Conservation (phyloP, 1,140 invertebrate genomes). For the Drosophila miranda region DNA sequence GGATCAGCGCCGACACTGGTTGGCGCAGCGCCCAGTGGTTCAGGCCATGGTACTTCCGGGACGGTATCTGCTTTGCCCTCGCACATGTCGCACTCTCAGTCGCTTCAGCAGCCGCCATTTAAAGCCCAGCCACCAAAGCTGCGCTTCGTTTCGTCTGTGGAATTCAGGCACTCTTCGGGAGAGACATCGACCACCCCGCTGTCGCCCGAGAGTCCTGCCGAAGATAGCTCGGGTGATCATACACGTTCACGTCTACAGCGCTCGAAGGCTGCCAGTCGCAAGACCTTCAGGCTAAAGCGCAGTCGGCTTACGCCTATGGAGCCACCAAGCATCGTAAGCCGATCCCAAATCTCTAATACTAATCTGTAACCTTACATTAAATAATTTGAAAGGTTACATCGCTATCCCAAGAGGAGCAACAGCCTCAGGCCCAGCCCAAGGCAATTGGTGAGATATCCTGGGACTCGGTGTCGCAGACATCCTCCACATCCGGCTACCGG, state of each 20-base stretch:
- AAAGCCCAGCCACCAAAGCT: constrained; percentile 86
- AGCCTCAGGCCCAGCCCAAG: constrained; percentile 50
- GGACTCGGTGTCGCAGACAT: constrained; percentile 90
- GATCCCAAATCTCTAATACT: constrained; percentile 27
- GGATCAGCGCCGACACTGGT: constrained; percentile 76
- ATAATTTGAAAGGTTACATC: constrained; percentile 70
- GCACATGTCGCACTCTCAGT: constrained; percentile 79
- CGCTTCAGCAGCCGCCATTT: constrained; percentile 77
- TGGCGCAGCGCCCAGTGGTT: constrained; percentile 57
- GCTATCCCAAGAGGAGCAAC: constrained; percentile 66
- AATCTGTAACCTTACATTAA: constrained; percentile 34
- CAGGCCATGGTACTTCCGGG: constrained; percentile 55
- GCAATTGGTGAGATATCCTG: constrained; percentile 86
- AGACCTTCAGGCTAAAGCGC: constrained; percentile 94
- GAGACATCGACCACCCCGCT: constrained; percentile 89
- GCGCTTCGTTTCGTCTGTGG: constrained; percentile 88
- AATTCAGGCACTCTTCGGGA: constrained; percentile 83
- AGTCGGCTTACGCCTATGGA: constrained; percentile 84
- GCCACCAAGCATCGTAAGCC: constrained; percentile 79
- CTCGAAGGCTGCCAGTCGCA: constrained; percentile 95
- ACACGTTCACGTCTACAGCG: constrained; percentile 90
- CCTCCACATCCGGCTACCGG: constrained; percentile 91
- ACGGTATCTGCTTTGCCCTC: constrained; percentile 63
- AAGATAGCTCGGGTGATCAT: constrained; percentile 86
- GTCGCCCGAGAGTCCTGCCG: constrained; percentile 88